Evolutionary conservation across 2,113 vertebrate species (phyloP), one percentile per base, ranked within the genome.

Genomic region (Nycticorax nycticorax): DNA sequence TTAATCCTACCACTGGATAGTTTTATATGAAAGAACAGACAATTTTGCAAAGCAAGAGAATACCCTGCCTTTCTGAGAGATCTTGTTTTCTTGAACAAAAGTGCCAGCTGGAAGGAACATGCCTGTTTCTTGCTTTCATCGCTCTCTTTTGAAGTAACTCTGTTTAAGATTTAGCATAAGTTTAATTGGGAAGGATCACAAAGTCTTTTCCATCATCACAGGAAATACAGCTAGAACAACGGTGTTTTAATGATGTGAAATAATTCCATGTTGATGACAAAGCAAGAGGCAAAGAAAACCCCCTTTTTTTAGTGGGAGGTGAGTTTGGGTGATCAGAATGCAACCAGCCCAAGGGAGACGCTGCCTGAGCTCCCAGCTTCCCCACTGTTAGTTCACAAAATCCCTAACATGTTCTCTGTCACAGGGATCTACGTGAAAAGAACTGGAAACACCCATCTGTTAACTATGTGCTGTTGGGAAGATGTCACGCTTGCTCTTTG

Each of bases 381-480:
- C 74, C 50, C 57, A 48, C 14, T 1, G 19, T 30, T 55, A 55
- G 28, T 30, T 59, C 12, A 3, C 55, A 57, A 85, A 80, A 66
- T 57, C 63, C 24, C 53, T 23, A 37, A 63, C 1, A 1, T 16
- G 27, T 35, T 69, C 10, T 12, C 16, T 37, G 19, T 30, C 68
- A 43, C 0, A 0, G 19, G 3, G 21, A n/a, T 27, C 30, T 75
- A 14, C 6, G 9, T 9, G n/a, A 81, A 84, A 76, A 88, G n/a
- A 84, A 37, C 33, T 45, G 48, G 48, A 47, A 95, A 72, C 33
- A 84, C 35, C 68, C 56, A 60, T 27, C 64, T 89, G 53, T 32
- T 32, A 89, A 39, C n/a, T 39, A 45, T 71, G 67, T 28, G 68
- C 67, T 84, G 33, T 13, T 1, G 1, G 74, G 56, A 95, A 71